Base-by-base conservation (phyloP, 2,888 invertebrate species). In the Lepidocyrtoides sp. region DNA sequence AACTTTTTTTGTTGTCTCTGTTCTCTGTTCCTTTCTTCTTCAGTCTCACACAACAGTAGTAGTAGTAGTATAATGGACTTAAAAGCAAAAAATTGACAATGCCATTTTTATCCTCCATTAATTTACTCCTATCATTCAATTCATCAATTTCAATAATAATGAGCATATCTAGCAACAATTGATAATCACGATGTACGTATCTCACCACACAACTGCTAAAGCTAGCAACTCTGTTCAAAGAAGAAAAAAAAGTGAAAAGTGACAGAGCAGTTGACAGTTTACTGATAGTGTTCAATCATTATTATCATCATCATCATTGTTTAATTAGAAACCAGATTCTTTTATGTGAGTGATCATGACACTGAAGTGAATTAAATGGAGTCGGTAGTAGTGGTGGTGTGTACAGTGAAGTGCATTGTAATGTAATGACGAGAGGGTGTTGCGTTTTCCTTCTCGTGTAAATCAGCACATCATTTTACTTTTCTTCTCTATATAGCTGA, bases 271-370 rank as follows among this genome's bases (percentile, higher is more conserved):
- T 17, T 57, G 57, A 57, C 57, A 57, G 57, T 17, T 57, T 3
- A 57, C 57, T 20, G 57, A 20, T 57, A 57, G 57, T 29, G n/a
- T 66, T 17, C 36, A 66, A n/a, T n/a, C n/a, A n/a, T n/a, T n/a
- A n/a, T n/a, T n/a, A n/a, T n/a, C n/a, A n/a, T n/a, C n/a, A n/a
- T n/a, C 4, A 29, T 66, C 51, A 77, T 82, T 82, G 82, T 82
- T 82, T 82, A 82, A 82, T 82, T 82, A 60, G 63, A 82, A 63
- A 82, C 32, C 8, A 79, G 26, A 81, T 23, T 75, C 23, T 36
- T 36, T 36, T 36, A 81, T 57, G 82, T 20, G 60, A 82, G 36
- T 82, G 82, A 82, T 60, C 82, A 57, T 82, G 82, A 82, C 82
- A 82, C 57, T 82, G 82, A 82, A 32, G n/a, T 44, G 57, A 57